Evolutionary conservation across 2,888 invertebrate species (phyloP).

Genomic region (Eupithecia subumbrata): DNA sequence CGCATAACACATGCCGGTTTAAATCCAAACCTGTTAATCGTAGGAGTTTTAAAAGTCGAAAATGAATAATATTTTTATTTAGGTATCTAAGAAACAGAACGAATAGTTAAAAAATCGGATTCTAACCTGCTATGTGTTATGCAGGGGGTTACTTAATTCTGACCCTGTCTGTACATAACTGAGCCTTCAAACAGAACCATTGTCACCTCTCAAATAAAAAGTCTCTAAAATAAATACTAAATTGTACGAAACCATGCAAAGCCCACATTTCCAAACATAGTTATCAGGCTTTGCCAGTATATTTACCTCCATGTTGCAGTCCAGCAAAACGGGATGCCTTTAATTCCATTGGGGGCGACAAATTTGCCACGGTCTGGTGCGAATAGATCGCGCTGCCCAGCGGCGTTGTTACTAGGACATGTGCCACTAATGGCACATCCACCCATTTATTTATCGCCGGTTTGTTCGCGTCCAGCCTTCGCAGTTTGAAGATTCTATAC

Average conservation of each 20-base stretch:
- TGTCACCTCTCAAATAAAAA: background rate
- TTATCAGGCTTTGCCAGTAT: background rate
- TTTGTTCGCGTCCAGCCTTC: slow-evolving; percentile 3
- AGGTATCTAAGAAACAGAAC: too few relatives aligned
- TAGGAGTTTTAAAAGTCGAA: too few relatives aligned
- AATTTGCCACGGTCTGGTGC: slow-evolving; percentile 57
- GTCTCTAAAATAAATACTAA: background rate
- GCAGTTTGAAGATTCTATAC: background rate
- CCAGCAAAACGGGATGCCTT: slow-evolving; percentile 46
- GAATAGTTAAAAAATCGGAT: too few relatives aligned
- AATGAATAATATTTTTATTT: too few relatives aligned
- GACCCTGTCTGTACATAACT: too few relatives aligned
- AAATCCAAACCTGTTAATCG: too few relatives aligned
- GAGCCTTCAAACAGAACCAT: background rate
- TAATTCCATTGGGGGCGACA: slow-evolving; percentile 55
- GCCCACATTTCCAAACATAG: background rate
- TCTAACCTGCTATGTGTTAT: too few relatives aligned
- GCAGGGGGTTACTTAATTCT: too few relatives aligned
- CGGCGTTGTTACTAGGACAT: slow-evolving; percentile 36
- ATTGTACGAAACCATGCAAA: background rate
- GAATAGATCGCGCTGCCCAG: slow-evolving; percentile 50
- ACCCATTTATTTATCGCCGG: slow-evolving; percentile 6
- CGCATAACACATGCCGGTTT: too few relatives aligned
- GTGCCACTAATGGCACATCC: slow-evolving; percentile 16
- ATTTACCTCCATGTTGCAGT: slow-evolving; percentile 27